Conservation (phyloP, 2,113 vertebrate species). For the Panthera leo region DNA sequence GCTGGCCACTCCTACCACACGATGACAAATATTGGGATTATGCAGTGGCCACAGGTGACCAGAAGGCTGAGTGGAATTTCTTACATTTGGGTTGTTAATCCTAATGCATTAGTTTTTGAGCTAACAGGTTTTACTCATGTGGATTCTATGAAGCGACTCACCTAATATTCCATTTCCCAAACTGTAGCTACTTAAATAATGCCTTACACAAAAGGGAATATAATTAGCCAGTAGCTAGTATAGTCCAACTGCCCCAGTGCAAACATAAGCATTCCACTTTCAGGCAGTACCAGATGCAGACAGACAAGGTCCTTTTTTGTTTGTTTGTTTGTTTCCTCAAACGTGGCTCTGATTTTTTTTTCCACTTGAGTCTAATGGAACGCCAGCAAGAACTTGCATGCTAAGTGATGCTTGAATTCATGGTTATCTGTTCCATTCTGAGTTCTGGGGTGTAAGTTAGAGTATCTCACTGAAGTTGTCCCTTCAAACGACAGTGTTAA, state of each 20-base stretch:
- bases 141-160: conserved; percentile 19
- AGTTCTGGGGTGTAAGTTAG: not conserved
- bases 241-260: not conserved
- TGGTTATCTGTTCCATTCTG: not conserved
- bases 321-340: not conserved
- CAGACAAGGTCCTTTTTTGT: not conserved
- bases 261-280: not conserved
- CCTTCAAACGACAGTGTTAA: not conserved
- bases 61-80: conserved; percentile 20
- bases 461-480: not conserved
- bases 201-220: not conserved
- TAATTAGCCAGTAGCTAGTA: not conserved
- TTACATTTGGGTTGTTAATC: conserved; percentile 15
- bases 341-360: not conserved
- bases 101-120: conserved; percentile 4
- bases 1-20: not conserved
- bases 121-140: not conserved
- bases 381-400: not conserved
- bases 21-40: not conserved
- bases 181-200: conserved; percentile 18
- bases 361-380: not conserved
- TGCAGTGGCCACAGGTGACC: not conserved
- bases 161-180: conserved; percentile 38
- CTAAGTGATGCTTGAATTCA: not conserved
- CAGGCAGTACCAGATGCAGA: not conserved